Conservation (phyloP, 2,797 vertebrate species). For the Prionace glauca region DNA sequence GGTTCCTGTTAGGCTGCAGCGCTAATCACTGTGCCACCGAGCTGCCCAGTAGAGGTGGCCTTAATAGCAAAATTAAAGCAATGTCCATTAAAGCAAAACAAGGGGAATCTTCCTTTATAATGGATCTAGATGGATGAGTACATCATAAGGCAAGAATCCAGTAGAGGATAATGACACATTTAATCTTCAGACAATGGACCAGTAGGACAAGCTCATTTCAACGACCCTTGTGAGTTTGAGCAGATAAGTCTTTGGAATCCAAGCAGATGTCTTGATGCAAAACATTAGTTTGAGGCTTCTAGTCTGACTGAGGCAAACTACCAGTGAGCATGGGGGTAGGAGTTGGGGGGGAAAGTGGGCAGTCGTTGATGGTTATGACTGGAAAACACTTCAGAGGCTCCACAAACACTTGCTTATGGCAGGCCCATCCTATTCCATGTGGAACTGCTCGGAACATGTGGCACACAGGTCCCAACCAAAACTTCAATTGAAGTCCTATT, state of each 20-base stretch:
- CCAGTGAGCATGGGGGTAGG: background rate
- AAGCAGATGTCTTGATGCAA: background rate
- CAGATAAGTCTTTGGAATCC: background rate
- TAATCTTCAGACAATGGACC: background rate
- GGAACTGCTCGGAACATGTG: background rate
- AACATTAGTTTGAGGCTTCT: no score
- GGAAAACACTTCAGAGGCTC: background rate
- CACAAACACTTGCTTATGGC: background rate
- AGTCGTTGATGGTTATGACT: background rate
- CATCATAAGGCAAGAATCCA: background rate
- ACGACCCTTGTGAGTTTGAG: background rate
- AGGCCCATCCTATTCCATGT: no score
- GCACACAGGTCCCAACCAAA: background rate
- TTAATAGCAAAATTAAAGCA: background rate
- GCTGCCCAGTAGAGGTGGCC: background rate
- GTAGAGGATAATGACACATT: background rate
- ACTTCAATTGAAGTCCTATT: background rate
- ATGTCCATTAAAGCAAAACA: background rate
- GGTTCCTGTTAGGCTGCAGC: no score
- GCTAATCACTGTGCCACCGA: no score
- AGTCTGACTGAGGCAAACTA: no score
- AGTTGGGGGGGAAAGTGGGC: no score
- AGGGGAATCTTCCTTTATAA: background rate
- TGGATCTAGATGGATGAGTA: background rate
- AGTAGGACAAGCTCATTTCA: no score